Conservation (phyloP, 2,888 invertebrate species). For the Heliconius erato region DNA sequence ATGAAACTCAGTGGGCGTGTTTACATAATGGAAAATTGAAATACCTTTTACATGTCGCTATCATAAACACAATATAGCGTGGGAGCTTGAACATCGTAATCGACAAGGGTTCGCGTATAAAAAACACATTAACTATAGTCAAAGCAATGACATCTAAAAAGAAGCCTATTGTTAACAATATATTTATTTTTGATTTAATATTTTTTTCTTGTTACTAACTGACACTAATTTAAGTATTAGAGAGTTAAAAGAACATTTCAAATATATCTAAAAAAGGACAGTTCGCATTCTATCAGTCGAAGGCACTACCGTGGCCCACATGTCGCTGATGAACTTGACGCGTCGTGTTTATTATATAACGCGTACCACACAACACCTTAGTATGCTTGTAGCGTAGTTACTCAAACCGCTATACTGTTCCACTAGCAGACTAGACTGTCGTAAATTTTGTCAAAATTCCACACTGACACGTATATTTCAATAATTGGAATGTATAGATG, state of each 20-base stretch:
- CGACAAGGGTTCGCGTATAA: slow-evolving; percentile 19
- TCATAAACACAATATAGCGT: slow-evolving; percentile 24
- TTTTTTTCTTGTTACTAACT: background rate
- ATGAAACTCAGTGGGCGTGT: slow-evolving; percentile 15
- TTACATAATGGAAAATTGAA: slow-evolving; percentile 26
- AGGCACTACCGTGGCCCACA: slow-evolving; percentile 1
- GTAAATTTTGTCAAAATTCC: slow-evolving; percentile 30
- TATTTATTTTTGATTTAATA: background rate
- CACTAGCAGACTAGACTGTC: slow-evolving; percentile 29
- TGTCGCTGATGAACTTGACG: slow-evolving; percentile 27
- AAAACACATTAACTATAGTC: slow-evolving; percentile 28
- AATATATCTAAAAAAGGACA: background rate
- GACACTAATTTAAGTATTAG: background rate
- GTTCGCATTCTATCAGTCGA: background rate
- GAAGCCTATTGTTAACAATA: background rate
- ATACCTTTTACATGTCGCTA: slow-evolving; percentile 21
- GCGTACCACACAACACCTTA: slow-evolving; percentile 3
- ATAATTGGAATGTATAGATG: background rate
- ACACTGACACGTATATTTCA: slow-evolving; percentile 14
- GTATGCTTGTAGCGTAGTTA: slow-evolving; percentile 35
- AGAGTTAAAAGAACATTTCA: background rate
- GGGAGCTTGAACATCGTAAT: slow-evolving; percentile 15
- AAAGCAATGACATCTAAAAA: slow-evolving; percentile 6
- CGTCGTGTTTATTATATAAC: slow-evolving; percentile 31
- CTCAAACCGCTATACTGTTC: slow-evolving; percentile 35